Conservation (phyloP, 2,797 vertebrate species). For the Notolabrus celidotus region DNA sequence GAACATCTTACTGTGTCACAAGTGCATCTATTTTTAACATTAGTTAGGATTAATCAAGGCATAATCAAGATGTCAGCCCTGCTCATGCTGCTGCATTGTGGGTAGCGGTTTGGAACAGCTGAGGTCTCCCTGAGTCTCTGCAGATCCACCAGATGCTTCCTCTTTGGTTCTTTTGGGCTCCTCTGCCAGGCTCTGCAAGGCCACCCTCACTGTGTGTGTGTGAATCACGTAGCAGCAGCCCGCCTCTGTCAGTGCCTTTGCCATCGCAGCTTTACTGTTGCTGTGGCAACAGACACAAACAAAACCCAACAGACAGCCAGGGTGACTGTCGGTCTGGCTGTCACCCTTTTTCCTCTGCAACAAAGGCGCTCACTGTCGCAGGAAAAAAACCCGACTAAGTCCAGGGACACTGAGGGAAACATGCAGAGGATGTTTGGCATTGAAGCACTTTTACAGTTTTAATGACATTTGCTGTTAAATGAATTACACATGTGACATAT, state of each 20-base stretch:
- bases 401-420: constrained; percentile 22
- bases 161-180: constrained; percentile 26
- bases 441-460: neutral
- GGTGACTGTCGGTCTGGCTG: constrained; percentile 45
- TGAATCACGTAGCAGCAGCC: constrained; percentile 39
- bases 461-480: neutral
- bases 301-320: constrained; percentile 77
- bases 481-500: neutral
- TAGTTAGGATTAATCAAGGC: constrained; percentile 2
- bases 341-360: constrained; percentile 53
- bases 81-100: constrained; percentile 41
- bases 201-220: constrained; percentile 1
- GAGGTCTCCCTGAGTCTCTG: constrained; percentile 17
- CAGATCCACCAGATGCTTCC: constrained; percentile 60
- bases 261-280: constrained; percentile 56
- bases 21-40: neutral
- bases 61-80: neutral
- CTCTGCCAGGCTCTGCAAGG: constrained; percentile 12
- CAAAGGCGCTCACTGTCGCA: constrained; percentile 73
- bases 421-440: constrained; percentile 32
- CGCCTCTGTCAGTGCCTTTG: constrained; percentile 25
- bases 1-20: neutral
- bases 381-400: constrained; percentile 21
- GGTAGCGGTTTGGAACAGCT: constrained; percentile 11
- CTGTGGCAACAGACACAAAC: constrained; percentile 84